Evolutionary conservation across 2,797 vertebrate species (phyloP), one percentile per base, ranked within the genome.

Genomic region (Etheostoma nigrum): DNA sequence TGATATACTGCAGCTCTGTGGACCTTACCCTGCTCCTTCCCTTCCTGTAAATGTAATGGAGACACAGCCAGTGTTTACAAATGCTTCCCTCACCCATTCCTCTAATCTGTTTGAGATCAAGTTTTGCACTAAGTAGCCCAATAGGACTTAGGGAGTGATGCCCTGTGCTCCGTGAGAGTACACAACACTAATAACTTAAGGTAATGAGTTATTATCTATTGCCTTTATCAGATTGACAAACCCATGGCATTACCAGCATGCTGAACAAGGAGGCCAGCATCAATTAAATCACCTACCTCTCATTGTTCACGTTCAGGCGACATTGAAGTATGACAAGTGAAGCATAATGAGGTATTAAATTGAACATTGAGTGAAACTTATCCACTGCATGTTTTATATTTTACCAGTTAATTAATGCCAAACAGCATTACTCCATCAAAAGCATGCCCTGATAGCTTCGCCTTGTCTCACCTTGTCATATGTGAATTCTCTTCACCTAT

Each of bases 281-380:
- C 88, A 90, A 86, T 94, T 94, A 89, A 88, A 88, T 76, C 79
- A 53, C 19, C 77, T 78, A 71, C 74, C 75, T 86, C 78, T 81
- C 74, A 84, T 82, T 92, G 84, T 91, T 89, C 81, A 69, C 57
- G 70, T 86, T 84, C 76, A 78, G 71, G 63, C 74, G 0, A 63
- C 86, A 82, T 90, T 88, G 81, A 86, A 91, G 87, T 88, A 81
- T 83, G 90, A 94, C 89, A 92, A 83, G 89, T 64, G 76, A 84
- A 92, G 91, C 87, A 85, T 94, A 93, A 95, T 95, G 94, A 89
- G 80, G 63, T 86, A 88, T 92, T 94, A 93, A 94, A 94, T 91
- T 94, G 90, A 91, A 90, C 87, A 68, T 78, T 72, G 83, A 92
- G 85, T 76, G 80, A 91, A 93, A 87, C 86, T 61, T 85, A 90